A percentile compares a stretch with the other conserved stretches of the same genome.
phyloP scores from a whole-genome alignment of 1,140 invertebrate genomes.

The Drosophila aff. region DNA sequence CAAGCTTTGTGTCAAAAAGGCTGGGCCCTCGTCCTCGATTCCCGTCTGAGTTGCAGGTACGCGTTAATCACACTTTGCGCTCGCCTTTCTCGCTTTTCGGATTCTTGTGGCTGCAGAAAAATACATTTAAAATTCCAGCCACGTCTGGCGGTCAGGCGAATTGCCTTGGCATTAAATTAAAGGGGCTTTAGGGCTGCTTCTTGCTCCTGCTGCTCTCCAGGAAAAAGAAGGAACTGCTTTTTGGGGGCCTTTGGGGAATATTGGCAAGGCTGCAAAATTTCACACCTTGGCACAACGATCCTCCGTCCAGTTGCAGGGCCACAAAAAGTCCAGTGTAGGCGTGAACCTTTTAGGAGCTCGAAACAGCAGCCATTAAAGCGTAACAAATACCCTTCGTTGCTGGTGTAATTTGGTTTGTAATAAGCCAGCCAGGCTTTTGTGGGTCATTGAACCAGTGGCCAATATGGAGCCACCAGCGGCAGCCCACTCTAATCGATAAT shows the following conservation, averaged over 20 bases:
- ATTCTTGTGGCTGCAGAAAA: slow-evolving; percentile 38
- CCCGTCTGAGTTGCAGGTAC: slow-evolving; percentile 65
- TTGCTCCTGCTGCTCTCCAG: background rate
- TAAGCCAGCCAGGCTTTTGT: slow-evolving; percentile 22
- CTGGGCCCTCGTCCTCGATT: slow-evolving; percentile 46
- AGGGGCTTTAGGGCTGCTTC: slow-evolving; percentile 51
- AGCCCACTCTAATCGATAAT: slow-evolving; percentile 73
- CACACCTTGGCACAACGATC: slow-evolving; percentile 51
- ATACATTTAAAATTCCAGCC: slow-evolving; percentile 75
- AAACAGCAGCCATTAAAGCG: slow-evolving; percentile 47
- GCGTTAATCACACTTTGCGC: slow-evolving; percentile 77
- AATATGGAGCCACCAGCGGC: slow-evolving; percentile 33
- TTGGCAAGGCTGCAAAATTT: slow-evolving; percentile 68
- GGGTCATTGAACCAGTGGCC: slow-evolving; percentile 53
- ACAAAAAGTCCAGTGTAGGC: slow-evolving; percentile 41
- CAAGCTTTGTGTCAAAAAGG: slow-evolving; percentile 71
- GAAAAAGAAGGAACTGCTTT: slow-evolving; percentile 27
- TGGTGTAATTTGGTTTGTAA: slow-evolving; percentile 59
- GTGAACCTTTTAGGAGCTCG: slow-evolving; percentile 52
- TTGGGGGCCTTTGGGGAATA: slow-evolving; percentile 65
- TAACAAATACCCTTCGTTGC: slow-evolving; percentile 50
- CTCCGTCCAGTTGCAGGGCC: slow-evolving; percentile 57
- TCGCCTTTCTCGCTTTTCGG: slow-evolving; percentile 51
- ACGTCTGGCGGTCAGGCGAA: slow-evolving; percentile 67
- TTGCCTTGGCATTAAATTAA: slow-evolving; percentile 74